Conservation (phyloP, 2,888 invertebrate genomes). For the Rapana venosa region DNA sequence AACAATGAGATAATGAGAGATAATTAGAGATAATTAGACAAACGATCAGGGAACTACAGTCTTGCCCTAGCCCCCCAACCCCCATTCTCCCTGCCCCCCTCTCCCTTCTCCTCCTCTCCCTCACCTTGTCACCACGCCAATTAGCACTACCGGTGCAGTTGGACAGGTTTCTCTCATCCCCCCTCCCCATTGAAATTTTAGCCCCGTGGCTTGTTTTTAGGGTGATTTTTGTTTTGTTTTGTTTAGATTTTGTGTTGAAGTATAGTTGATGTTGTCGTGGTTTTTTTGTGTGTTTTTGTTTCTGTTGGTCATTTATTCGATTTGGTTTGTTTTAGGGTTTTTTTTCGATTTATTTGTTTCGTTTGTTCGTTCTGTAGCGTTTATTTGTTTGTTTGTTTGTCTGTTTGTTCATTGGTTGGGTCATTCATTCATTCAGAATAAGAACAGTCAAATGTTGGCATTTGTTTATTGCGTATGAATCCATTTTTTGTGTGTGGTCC, state of each 20-base stretch:
- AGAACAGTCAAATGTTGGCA: too few species aligned
- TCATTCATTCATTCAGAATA: background rate
- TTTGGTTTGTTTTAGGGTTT: too few species aligned
- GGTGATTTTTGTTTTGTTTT: background rate
- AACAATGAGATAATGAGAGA: background rate
- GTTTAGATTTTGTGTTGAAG: background rate
- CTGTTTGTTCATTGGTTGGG: background rate
- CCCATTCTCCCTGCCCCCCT: too few species aligned
- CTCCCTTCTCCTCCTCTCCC: background rate
- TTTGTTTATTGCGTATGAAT: too few species aligned
- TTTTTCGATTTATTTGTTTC: too few species aligned
- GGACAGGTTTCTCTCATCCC: background rate
- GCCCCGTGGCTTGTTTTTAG: background rate
- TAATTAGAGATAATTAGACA: slow-evolving; percentile 14
- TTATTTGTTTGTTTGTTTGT: background rate
- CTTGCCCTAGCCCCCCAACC: background rate
- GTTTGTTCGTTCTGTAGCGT: background rate
- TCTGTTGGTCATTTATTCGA: too few species aligned
- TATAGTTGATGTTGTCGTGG: background rate
- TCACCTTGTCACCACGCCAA: slow-evolving; percentile 1
- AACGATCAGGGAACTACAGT: slow-evolving; percentile 14
- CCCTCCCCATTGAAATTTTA: background rate
- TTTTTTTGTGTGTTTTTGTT: background rate
- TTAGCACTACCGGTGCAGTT: background rate
- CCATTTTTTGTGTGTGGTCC: too few species aligned